Conservation (phyloP, 2,888 invertebrate species). For the Ephialtes manifestator region DNA sequence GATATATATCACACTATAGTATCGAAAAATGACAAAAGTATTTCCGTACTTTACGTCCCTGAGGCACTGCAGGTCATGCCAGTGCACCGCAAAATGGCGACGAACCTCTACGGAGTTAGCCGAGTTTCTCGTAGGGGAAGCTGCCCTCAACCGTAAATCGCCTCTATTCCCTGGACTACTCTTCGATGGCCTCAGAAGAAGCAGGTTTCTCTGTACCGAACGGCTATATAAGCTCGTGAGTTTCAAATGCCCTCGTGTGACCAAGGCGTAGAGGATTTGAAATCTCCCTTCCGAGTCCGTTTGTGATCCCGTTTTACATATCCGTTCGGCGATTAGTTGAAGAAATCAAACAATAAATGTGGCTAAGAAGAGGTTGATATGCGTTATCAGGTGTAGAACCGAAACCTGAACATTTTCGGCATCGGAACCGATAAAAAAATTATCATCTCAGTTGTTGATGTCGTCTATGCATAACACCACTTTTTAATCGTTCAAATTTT, state of each 20-base stretch:
- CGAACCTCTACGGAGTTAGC: constrained; percentile 37
- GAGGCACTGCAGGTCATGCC: not conserved
- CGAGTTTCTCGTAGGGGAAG: constrained; percentile 45
- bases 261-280: constrained; percentile 18
- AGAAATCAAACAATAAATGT: not conserved
- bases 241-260: constrained; percentile 50
- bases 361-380: not conserved
- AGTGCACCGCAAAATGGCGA: constrained; percentile 4
- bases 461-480: not conserved
- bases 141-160: constrained; percentile 59
- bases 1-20: not conserved
- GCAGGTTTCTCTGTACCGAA: not conserved
- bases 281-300: constrained; percentile 19
- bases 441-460: not conserved
- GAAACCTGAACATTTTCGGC: not conserved
- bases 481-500: not conserved
- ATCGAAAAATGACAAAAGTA: constrained; percentile 14
- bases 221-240: constrained; percentile 41
- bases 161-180: constrained; percentile 61
- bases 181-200: constrained; percentile 42
- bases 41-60: constrained; percentile 1
- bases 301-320: constrained; percentile 34
- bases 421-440: not conserved
- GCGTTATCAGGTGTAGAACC: not conserved
- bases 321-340: not conserved